A percentile compares a stretch with the other conserved stretches of the same genome.
Conservation (phyloP, 2,888 invertebrate genomes). For the Toxonevra muliebris region DNA sequence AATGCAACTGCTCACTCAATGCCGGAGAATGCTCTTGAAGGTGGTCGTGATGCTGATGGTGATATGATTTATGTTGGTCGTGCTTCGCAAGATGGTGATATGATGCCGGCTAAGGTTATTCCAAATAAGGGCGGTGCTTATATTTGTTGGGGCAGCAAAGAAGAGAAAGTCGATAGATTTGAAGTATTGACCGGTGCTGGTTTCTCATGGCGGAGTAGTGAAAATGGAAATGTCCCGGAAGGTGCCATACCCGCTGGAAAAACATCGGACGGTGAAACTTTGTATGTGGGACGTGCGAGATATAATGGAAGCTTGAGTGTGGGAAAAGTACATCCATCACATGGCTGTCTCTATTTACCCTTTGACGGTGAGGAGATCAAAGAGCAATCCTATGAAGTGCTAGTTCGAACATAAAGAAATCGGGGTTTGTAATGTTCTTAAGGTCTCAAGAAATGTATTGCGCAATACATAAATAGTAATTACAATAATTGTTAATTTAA, state of each 20-base stretch:
- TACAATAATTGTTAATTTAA: no score
- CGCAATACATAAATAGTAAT: no score
- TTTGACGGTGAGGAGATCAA: constrained; percentile 74
- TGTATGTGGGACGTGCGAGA: constrained; percentile 67
- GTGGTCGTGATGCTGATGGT: constrained; percentile 51
- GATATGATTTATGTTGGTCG: constrained; percentile 54
- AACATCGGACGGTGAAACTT: constrained; percentile 66
- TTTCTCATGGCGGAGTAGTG: constrained; percentile 45
- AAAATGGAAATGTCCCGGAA: constrained; percentile 46
- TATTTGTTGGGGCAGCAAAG: constrained; percentile 66
- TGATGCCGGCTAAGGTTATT: constrained; percentile 70
- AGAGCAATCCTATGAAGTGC: constrained; percentile 74
- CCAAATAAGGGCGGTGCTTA: constrained; percentile 68
- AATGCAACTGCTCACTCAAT: constrained; percentile 39
- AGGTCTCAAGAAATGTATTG: no score
- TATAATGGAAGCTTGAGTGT: constrained; percentile 63
- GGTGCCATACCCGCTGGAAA: constrained; percentile 56
- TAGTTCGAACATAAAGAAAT: constrained; percentile 63
- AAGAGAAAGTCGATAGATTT: constrained; percentile 66
- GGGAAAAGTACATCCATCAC: constrained; percentile 71
- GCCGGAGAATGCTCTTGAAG: constrained; percentile 52
- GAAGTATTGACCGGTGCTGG: constrained; percentile 63
- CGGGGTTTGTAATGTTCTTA: not conserved
- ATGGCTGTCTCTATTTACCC: constrained; percentile 73
- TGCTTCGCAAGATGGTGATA: constrained; percentile 55